Base-by-base conservation (phyloP, 2,113 vertebrate species). In the Peucedramus taeniatus region DNA sequence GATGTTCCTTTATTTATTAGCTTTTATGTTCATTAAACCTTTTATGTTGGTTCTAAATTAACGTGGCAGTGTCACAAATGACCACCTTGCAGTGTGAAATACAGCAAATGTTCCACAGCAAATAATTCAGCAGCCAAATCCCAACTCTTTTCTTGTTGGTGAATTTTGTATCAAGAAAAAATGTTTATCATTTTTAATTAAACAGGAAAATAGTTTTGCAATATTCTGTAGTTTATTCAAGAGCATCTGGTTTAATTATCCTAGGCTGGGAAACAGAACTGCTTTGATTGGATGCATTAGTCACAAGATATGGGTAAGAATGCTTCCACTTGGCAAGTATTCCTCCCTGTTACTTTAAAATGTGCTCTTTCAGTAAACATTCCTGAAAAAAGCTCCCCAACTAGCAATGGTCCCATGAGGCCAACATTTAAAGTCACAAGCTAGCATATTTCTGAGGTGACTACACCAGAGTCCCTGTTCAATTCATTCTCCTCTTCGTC, bases 231-330 rank as follows among this genome's bases (percentile, higher is more conserved):
- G 81, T 91, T 96, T 96, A 85, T 77, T 94, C 54, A 91, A 92
- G 59, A 94, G 70, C 94, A 95, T 95, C 93, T 94, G 89, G 63
- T 83, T 94, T 89, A 89, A 85, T 94, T 91, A 95, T 80, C 68
- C 59, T 70, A 61, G 35, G 63, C 50, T 56, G 71, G 64, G 71
- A 94, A 96, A 82, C 11, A 45, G 65, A 87, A 72, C 28, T 65
- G n/a, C 47, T 95, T 74, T 94, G 90, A 86, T 80, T 95, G 70
- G 84, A 72, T 82, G 27, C 21, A 18, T 50, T 66, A 83, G 71
- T 90, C 90, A 95, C 63, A 85, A 95, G 87, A 91, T 35, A 87
- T 2, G 42, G 24, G 39, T 85, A 93, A 96, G 63, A 93, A 95
- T 27, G 33, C 92, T 91, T 96, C 39, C 39, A 91, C 40, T 94